Percentiles rank a stretch among this genome's conserved stretches.
phyloP scores from a whole-genome alignment of 2,888 invertebrate species.

The Apamea epomidion region DNA sequence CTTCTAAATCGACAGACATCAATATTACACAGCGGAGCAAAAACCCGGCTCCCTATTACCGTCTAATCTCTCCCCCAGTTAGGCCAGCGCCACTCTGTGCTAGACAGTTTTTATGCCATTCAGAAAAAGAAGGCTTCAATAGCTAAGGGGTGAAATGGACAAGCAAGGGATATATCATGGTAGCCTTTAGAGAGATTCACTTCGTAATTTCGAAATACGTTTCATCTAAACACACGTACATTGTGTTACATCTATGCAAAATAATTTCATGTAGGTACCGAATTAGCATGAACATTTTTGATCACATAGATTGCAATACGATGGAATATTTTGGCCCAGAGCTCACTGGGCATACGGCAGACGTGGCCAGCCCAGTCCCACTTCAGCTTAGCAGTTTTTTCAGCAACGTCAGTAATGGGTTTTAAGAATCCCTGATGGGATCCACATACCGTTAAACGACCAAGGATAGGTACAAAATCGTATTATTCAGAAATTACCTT shows the following conservation, averaged over 20 bases:
- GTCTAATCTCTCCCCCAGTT: conserved; percentile 15
- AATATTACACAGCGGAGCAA: background rate
- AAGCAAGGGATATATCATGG: background rate
- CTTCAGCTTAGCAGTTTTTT: too few relatives aligned
- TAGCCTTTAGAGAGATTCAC: background rate
- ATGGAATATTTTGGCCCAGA: background rate
- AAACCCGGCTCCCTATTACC: background rate
- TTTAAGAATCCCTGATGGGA: too few relatives aligned
- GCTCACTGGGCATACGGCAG: too few relatives aligned
- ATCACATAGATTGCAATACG: background rate
- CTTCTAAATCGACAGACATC: background rate
- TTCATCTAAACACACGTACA: background rate
- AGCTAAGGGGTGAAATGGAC: conserved; percentile 17
- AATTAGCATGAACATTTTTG: background rate
- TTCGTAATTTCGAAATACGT: background rate
- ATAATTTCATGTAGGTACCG: background rate
- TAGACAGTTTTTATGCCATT: conserved; percentile 22
- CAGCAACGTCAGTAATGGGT: too few relatives aligned
- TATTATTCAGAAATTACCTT: background rate
- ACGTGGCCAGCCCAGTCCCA: too few relatives aligned
- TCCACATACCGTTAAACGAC: too few relatives aligned
- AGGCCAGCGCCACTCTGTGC: background rate
- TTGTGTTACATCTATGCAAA: background rate
- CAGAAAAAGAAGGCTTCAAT: conserved; percentile 38
- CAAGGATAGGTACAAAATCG: background rate